Evolutionary conservation across 2,888 invertebrate genomes (phyloP), one percentile per base, ranked within the genome.

Genomic region (Petrophora chlorosata): DNA sequence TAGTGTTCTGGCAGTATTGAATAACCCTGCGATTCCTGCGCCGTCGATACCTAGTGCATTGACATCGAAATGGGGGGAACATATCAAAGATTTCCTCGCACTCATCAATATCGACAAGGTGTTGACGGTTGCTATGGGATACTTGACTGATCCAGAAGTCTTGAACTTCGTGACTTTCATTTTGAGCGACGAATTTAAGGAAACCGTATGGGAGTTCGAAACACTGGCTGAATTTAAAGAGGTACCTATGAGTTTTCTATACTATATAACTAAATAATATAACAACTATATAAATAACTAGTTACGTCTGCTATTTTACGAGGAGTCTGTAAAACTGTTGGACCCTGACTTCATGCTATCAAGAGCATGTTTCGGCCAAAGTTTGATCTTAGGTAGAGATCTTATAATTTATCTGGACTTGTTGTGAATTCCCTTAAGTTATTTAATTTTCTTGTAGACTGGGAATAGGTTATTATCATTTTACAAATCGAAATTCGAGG

Each of bases 151-250:
- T 47, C 61, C 67, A 14, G 76, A 76, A 53, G 71, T 76, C 3
- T 14, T 65, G 9, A 63, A 59, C 9, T 75, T 78, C 39, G 9
- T 70, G 0, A 53, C 52, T 7, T 74, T 78, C 32, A 8, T 74
- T 3, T 19, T 65, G 0, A 69, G 75, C 36, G 54, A 65, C 0
- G 51, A 73, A 25, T 71, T 76, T 41, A 62, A 65, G 34, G 53
- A 71, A 17, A 29, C 70, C 1, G 26, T 76, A 15, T 54, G 51
- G 53, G 68, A 76, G 9, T 63, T 76, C 30, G 71, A 76, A 51
- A 54, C 62, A 10, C 60, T 74, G 25, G 57, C 59, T 3, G 76
- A 76, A 52, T 76, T 76, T 57, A 69, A 68, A 51, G 73, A 76
- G 76, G 77, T 78, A 57, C 61, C 56, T 19, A 14, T 25, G 8